phyloP scores from a whole-genome alignment of 92 coral and sea anemone genomes.

The Zoanthus sociatus region DNA sequence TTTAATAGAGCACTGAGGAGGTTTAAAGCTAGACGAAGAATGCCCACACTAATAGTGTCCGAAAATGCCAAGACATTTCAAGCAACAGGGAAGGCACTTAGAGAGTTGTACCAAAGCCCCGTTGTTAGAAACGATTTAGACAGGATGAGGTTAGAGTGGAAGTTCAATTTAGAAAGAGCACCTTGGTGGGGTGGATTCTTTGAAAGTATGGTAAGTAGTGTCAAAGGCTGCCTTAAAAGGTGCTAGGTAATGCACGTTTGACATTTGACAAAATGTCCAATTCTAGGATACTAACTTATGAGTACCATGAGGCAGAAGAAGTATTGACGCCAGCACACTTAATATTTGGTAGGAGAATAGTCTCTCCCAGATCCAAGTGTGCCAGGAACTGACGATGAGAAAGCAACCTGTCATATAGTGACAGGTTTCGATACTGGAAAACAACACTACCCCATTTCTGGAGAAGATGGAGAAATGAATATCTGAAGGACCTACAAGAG shows the following conservation, averaged over 20 bases:
- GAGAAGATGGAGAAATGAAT: constrained; percentile 71
- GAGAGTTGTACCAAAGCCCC: constrained; percentile 29
- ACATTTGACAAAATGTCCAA: constrained; percentile 10
- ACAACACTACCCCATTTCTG: constrained; percentile 55
- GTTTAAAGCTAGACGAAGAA: constrained; percentile 56
- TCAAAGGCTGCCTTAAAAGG: constrained; percentile 45
- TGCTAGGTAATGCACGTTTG: constrained; percentile 54
- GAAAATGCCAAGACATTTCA: constrained; percentile 65
- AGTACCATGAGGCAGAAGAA: constrained; percentile 14
- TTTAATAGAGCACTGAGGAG: constrained; percentile 38
- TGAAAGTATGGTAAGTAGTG: constrained; percentile 35
- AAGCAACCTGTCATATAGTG: constrained; percentile 13
- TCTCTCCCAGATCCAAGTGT: constrained; percentile 17
- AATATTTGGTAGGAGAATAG: constrained; percentile 2
- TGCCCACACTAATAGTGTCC: constrained; percentile 50
- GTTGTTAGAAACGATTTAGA: constrained; percentile 9
- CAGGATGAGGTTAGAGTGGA: constrained; percentile 43
- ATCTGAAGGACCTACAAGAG: constrained; percentile 62
- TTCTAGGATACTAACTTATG: constrained; percentile 28
- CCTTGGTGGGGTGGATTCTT: constrained; percentile 55
- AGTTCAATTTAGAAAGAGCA: constrained; percentile 49
- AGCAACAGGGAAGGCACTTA: constrained; percentile 39
- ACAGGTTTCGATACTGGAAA: constrained; percentile 44
- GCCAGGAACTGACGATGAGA: constrained; percentile 44
- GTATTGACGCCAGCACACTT: constrained; percentile 22